Evolutionary conservation across 2,113 vertebrate species (phyloP).

Genomic region (Paraplagusia blochii): DNA sequence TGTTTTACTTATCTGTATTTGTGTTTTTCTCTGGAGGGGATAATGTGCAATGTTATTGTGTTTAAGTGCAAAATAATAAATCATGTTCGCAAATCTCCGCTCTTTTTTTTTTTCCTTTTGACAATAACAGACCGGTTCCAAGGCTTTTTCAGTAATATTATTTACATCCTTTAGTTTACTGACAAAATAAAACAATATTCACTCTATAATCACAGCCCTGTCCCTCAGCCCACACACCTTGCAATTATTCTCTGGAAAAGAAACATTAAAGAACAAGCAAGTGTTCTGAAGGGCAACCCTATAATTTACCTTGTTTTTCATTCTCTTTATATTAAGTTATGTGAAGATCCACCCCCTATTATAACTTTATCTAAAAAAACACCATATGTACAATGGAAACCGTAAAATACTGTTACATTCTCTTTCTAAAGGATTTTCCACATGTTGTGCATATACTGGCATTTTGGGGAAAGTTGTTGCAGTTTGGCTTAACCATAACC

Average conservation of each 20-base stretch:
- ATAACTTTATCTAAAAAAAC: constrained; percentile 11
- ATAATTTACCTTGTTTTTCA: too few relatives aligned
- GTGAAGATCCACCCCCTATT: constrained; percentile 36
- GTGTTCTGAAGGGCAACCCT: too few relatives aligned
- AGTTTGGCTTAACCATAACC: not conserved
- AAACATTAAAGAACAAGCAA: not conserved
- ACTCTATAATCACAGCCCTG: constrained; percentile 35
- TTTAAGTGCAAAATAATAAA: constrained; percentile 62
- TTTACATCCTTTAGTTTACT: constrained; percentile 25
- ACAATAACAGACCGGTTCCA: not conserved
- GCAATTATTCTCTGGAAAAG: not conserved
- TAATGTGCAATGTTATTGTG: constrained; percentile 71
- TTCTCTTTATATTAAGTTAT: constrained; percentile 16
- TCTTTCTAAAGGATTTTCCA: constrained; percentile 20
- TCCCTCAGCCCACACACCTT: constrained; percentile 21
- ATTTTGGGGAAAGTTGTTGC: constrained; percentile 7
- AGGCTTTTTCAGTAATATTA: constrained; percentile 6
- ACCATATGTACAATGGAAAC: constrained; percentile 42
- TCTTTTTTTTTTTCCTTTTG: not conserved
- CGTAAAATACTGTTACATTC: constrained; percentile 7
- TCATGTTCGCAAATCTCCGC: constrained; percentile 61
- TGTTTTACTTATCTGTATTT: constrained; percentile 50
- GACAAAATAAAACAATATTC: constrained; percentile 23
- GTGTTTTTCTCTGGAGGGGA: constrained; percentile 69
- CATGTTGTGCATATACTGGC: constrained; percentile 24